phyloP scores from a whole-genome alignment of 2,797 vertebrate genomes.

The Rhinogobio ventralis region DNA sequence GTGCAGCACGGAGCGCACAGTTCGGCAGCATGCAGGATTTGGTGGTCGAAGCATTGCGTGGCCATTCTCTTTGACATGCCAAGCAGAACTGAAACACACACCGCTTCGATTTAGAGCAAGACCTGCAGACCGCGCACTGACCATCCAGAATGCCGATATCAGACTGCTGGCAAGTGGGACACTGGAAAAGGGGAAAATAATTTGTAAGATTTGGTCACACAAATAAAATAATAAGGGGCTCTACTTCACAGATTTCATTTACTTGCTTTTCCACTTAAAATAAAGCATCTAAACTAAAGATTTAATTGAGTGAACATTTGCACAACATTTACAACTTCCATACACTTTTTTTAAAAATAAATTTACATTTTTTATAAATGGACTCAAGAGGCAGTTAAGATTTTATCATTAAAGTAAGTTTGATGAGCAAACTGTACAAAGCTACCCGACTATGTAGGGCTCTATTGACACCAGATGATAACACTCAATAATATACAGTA shows the following conservation, averaged over 20 bases:
- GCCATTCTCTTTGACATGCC: slow-evolving; percentile 63
- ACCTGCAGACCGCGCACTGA: slow-evolving; percentile 42
- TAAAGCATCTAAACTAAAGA: background rate
- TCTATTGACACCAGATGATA: background rate
- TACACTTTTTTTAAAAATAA: background rate
- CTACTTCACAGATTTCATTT: background rate
- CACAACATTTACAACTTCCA: background rate
- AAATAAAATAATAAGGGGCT: background rate
- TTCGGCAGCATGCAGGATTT: slow-evolving; percentile 43
- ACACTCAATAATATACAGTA: too few relatives aligned
- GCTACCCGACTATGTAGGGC: background rate
- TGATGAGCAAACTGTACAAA: background rate
- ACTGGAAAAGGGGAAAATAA: slow-evolving; percentile 29
- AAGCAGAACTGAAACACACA: slow-evolving; percentile 59
- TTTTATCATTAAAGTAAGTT: background rate
- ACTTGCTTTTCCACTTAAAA: background rate
- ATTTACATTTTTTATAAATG: background rate
- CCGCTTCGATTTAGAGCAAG: slow-evolving; percentile 41
- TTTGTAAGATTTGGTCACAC: background rate
- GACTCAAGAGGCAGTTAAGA: background rate
- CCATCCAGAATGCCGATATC: background rate
- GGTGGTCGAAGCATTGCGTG: background rate
- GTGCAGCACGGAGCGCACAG: slow-evolving; percentile 59
- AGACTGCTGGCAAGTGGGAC: slow-evolving; percentile 52
- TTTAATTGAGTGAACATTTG: background rate